A percentile compares a stretch with the other conserved stretches of the same genome.
These are phyloP conservation scores for Brachirus orientalis DNA, from an alignment of 2,113 vertebrate species.

Conservation along the genomic window DNA sequence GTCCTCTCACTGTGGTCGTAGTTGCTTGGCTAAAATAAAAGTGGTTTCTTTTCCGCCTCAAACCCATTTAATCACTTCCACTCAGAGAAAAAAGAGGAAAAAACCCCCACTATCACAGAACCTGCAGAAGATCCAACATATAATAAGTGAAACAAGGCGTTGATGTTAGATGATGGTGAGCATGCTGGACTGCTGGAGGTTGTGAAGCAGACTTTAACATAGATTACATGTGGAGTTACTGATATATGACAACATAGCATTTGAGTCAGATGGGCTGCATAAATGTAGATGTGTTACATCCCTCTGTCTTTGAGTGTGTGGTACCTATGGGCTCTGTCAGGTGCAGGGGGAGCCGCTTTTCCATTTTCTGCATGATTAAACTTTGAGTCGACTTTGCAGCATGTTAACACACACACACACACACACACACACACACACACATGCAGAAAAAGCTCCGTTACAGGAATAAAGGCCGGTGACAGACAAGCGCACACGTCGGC, in stretches of 20 bases:
- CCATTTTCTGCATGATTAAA: constrained; percentile 82
- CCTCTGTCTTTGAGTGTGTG: constrained; percentile 21
- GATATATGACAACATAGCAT: constrained; percentile 44
- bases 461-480: constrained; percentile 57
- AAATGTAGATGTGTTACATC: constrained; percentile 63
- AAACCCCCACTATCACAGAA: neutral
- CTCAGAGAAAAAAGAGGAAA: neutral
- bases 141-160: constrained; percentile 33
- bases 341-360: constrained; percentile 63
- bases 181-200: constrained; percentile 27
- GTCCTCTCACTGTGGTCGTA: neutral
- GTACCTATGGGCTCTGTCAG: constrained; percentile 58
- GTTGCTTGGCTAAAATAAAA: neutral
- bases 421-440: constrained; percentile 71
- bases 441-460: constrained; percentile 56
- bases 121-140: constrained; percentile 9
- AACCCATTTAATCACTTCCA: neutral
- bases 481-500: constrained; percentile 34
- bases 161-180: constrained; percentile 14
- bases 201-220: constrained; percentile 43
- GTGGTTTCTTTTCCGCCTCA: neutral
- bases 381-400: constrained; percentile 66
- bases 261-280: constrained; percentile 72
- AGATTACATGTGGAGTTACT: too few species aligned
- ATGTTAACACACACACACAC: constrained; percentile 71